Evolutionary conservation across 2,888 invertebrate genomes (phyloP), one percentile per base, ranked within the genome.

Genomic region (Agriotes lineatus): DNA sequence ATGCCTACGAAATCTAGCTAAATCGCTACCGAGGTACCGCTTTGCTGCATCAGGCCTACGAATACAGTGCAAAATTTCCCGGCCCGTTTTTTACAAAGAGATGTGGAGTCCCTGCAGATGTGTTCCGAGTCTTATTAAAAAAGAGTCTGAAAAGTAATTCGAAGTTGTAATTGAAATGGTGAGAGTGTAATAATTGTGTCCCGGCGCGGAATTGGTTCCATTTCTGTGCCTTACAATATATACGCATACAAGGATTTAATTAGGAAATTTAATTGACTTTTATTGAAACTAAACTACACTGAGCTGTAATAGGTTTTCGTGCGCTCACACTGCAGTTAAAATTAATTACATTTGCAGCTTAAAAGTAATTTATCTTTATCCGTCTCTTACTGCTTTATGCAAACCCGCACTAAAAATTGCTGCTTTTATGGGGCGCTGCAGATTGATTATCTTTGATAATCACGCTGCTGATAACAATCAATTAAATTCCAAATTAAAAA

Each of bases 91-190:
- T 63, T 58, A 64, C 59, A 59, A 60, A 69, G 63, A 44, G 44
- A 52, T 35, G 61, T 54, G 25, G 59, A 57, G 61, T 62, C 66
- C 72, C 69, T 72, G 73, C 75, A 76, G 75, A 77, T 76, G 77
- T 77, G 76, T 78, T 76, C 77, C 72, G 76, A 79, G 82, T 83
- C 81, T 82, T 83, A 84, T 84, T 83, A 84, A 84, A 83, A 69
- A 70, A 71, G 82, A 83, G 82, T 82, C 82, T 81, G 82, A 82
- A 84, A 84, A 84, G 84, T 84, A 84, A 84, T 84, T 83, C 81
- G 81, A 84, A 84, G 82, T 84, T 83, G 84, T 84, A 84, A 84
- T 84, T 84, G 83, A 84, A 84, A 84, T 82, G 82, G 83, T 80
- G 83, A 82, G 82, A 82, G 82, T 83, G 81, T 83, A 83, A 83